Base-by-base conservation (phyloP, 2,113 vertebrate genomes). In the Lophotis ruficrista region DNA sequence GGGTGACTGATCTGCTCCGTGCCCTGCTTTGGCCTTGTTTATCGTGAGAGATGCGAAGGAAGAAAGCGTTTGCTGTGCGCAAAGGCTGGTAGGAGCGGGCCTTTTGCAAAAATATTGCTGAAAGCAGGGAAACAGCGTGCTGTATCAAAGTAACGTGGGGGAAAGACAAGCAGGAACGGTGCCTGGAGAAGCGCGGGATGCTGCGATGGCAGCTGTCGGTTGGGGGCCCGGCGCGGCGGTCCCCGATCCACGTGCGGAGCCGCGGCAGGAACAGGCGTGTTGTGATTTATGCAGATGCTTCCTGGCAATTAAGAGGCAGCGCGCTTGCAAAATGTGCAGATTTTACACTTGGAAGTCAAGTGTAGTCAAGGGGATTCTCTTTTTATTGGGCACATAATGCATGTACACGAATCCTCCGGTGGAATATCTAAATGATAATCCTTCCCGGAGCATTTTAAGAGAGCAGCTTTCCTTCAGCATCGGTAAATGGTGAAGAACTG, bases 181-280 rank as follows among this genome's bases (percentile, higher is more conserved):
- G 23, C 21, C n/a, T 35, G 83, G 83, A 76, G 62, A 56, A 80
- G 88, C 0, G 51, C 51, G 20, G 31, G 83, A 16, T 65, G 68
- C 72, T 54, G 35, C 1, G 37, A 31, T 7, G 35, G 57, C 83
- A 83, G 61, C 56, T 87, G 72, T 7, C 68, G 18, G 66, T 31
- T 37, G 25, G 53, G 22, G 43, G 14, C 4, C 28, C 1, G 0
- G 3, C 38, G 82, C 28, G 21, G 53, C 1, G 0, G 16, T 31
- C 18, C 35, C 38, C 6, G 1, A 25, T 7, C 64, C 45, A 25
- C 1, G 12, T n/a, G 61, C 8, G 3, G 51, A 51, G 41, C 53
- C 48, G 12, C 3, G 12, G 76, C 68, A 65, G 54, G 41, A 50
- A 31, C 2, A 65, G 60, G 37, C 18, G 1, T 7, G 41, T 7